Evolutionary conservation across 2,888 invertebrate species (phyloP), one percentile per base, ranked within the genome.

Genomic region (Tachina grossa): DNA sequence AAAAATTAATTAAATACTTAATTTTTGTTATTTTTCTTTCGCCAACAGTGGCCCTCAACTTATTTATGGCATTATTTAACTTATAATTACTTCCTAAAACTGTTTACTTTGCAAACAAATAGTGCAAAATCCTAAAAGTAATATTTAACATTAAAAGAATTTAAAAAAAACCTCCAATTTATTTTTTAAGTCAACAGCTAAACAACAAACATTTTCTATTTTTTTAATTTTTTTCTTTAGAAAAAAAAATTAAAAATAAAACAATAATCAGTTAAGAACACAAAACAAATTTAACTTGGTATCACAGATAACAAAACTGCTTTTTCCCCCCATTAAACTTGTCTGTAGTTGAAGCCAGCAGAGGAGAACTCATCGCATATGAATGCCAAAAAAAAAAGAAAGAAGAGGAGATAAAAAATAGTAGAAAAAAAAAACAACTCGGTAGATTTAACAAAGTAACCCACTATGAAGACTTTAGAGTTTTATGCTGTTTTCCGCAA

Each of bases 401-500:
- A 55, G 11, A 9, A 65, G 22, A 53, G 41, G n/a, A 53, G 14
- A 65, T 9, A 75, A 51, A n/a, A 78, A 61, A 41, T n/a, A 41
- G 0, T 6, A 2, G 3, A 45, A 10, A 6, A 22, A 55, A 53
- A n/a, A 66, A 53, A 55, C n/a, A 74, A 74, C 57, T 57, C 68
- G 69, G 45, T 65, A 65, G 43, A 76, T 75, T 76, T 66, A 80
- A 83, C 83, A 85, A 83, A 85, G 83, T 83, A 79, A 85, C 75
- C 83, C 79, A 72, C 83, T 85, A 83, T 79, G 76, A 72, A 80
- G 79, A 83, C 83, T 79, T 83, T 85, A 41, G 75, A 85, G 79
- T 85, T 85, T 85, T 83, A 85, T 85, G 83, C 76, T 79, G 72
- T 80, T 85, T 85, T 85, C 85, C 85, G 85, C 83, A 85, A 85